phyloP scores from a whole-genome alignment of 1,140 invertebrate genomes.

The Drosophila biarmipes region DNA sequence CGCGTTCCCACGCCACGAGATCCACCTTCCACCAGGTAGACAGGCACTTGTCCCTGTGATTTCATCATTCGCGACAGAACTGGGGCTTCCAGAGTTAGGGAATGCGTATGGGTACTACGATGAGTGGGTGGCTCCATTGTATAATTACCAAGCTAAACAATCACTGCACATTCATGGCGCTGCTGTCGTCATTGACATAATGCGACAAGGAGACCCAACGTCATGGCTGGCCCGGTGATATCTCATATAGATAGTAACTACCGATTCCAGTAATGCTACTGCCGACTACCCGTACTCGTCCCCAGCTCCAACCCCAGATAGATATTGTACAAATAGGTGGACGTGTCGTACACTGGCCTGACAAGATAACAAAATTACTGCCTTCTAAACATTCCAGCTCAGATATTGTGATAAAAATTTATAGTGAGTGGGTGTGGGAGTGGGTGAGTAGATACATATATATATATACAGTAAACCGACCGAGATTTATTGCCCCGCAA shows the following conservation, averaged over 20 bases:
- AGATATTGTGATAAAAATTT: slow-evolving; percentile 78
- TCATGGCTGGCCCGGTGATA: slow-evolving; percentile 44
- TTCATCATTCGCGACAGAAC: slow-evolving; percentile 36
- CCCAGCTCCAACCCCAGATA: neutral
- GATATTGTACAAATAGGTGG: slow-evolving; percentile 64
- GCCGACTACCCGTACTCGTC: neutral
- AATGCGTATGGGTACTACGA: neutral
- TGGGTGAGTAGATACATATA: slow-evolving; percentile 8
- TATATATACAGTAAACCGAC: slow-evolving; percentile 47
- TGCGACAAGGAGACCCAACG: slow-evolving; percentile 68
- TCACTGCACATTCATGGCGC: slow-evolving; percentile 69
- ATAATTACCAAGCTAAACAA: slow-evolving; percentile 59
- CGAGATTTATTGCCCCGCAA: slow-evolving; percentile 74
- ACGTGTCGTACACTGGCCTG: slow-evolving; percentile 35
- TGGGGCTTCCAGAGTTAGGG: slow-evolving; percentile 1
- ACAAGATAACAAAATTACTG: slow-evolving; percentile 80
- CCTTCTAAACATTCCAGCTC: slow-evolving; percentile 69
- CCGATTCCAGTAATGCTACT: slow-evolving; percentile 3
- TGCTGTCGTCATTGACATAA: slow-evolving; percentile 80
- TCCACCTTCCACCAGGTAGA: slow-evolving; percentile 8
- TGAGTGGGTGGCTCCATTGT: slow-evolving; percentile 30
- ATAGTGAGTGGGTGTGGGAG: slow-evolving; percentile 27
- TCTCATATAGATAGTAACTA: slow-evolving; percentile 53
- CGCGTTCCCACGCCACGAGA: slow-evolving; percentile 34
- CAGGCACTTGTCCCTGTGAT: slow-evolving; percentile 29